Evolutionary conservation across 2,797 vertebrate species (phyloP), one percentile per base, ranked within the genome.

Genomic region (Echiichthys vipera): DNA sequence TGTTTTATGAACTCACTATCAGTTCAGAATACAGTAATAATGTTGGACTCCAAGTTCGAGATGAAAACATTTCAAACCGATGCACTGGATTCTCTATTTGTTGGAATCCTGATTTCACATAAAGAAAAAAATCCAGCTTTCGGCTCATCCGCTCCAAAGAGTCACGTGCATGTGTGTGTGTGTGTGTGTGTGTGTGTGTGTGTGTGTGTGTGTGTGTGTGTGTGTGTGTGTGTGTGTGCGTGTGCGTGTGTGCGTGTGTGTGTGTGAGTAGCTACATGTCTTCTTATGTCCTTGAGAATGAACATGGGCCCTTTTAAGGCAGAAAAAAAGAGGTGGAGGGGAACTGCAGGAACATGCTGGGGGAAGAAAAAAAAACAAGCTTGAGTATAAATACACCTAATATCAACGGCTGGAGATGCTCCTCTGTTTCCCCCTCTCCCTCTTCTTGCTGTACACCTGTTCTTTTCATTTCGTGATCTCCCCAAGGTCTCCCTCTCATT

Each of bases 351-450:
- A 87, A 78, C 81, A 58, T 34, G 69, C 66, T 61, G 62, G 18
- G 3, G 62, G 64, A 77, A 46, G 63, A 50, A 64, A 84, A 83
- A 74, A 87, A 77, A 77, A 68, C 67, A 77, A 70, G 81, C 77
- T 85, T 77, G 79, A 81, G 84, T 92, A 88, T 93, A 92, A 93
- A 93, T 91, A 91, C 87, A 84, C 74, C 85, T 88, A 77, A 91
- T 88, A 91, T 91, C 27, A 30, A 71, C 18, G 20, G 65, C 39
- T 27, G 10, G 29, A 54, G 66, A 74, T 51, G 5, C 82, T 85
- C 76, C 74, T 77, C 81, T 85, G 79, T 77, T 75, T 84, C 79
- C 58, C 71, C 50, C 76, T 65, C 69, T 75, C 74, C 47, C 68
- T 80, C 77, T 78, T 74, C 83, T 77, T 78, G 83, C 78, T 58